Percentiles rank a stretch among this genome's conserved stretches.
Evolutionary conservation across 2,113 vertebrate genomes (phyloP).

Genomic region (Thermophis baileyi): DNA sequence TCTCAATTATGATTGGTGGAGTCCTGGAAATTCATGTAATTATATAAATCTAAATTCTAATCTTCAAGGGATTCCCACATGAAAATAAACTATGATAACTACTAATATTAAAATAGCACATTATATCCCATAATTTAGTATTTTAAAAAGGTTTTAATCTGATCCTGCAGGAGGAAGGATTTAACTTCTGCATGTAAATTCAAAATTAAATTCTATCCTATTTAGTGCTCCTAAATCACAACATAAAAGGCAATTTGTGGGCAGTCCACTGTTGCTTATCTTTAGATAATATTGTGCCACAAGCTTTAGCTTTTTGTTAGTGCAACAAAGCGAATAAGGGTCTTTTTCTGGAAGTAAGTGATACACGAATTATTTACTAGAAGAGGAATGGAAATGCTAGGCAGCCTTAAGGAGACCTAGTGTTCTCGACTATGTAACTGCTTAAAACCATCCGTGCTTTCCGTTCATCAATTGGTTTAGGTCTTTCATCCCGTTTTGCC

Average conservation of each 20-base stretch:
- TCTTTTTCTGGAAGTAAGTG: neutral
- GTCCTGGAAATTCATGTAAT: neutral
- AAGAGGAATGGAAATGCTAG: neutral
- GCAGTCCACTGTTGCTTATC: neutral
- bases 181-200: neutral
- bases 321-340: neutral
- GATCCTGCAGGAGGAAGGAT: neutral
- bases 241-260: neutral
- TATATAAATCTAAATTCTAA: neutral
- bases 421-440: neutral
- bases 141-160: neutral
- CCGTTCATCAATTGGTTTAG: too few relatives aligned
- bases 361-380: neutral
- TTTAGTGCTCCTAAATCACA: neutral
- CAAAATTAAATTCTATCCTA: neutral
- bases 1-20: neutral
- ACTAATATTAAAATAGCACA: neutral
- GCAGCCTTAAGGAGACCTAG: neutral
- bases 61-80: neutral
- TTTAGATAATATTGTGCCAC: neutral
- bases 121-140: neutral
- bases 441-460: neutral
- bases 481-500: too few relatives aligned
- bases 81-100: neutral
- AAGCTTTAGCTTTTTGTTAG: neutral